Conservation (phyloP, 2,888 invertebrate species). For the Mesorhabditis belari region DNA sequence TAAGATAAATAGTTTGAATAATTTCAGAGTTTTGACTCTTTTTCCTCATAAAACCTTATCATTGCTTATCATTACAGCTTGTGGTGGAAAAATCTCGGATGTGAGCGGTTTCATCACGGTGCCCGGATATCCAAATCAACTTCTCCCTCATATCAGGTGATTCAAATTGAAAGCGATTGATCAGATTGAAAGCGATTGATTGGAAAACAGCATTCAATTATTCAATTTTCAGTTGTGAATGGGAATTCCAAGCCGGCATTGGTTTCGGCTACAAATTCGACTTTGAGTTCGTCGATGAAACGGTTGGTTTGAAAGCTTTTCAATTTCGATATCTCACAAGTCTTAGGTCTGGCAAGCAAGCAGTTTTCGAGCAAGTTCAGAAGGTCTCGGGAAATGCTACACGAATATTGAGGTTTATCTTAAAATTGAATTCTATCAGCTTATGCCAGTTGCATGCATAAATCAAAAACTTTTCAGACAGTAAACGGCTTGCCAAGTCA, state of each 20-base stretch:
- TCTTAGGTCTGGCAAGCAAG: background rate
- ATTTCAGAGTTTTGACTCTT: too few relatives aligned
- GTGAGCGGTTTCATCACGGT: constrained; percentile 26
- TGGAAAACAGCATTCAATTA: background rate
- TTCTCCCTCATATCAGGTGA: constrained; percentile 24
- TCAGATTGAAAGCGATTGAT: too few relatives aligned
- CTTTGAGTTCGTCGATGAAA: constrained; percentile 29
- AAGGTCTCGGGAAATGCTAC: constrained; percentile 9
- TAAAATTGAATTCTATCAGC: background rate
- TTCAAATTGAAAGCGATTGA: too few relatives aligned
- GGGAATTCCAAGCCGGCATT: constrained; percentile 41
- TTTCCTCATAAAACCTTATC: too few relatives aligned
- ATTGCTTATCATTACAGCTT: constrained; percentile 16
- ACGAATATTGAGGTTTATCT: constrained; percentile 15
- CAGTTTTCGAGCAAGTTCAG: background rate
- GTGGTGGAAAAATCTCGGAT: constrained; percentile 41
- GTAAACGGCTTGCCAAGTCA: background rate
- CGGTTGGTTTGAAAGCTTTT: too few relatives aligned
- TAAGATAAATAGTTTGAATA: too few relatives aligned
- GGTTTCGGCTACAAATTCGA: constrained; percentile 35
- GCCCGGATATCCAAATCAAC: constrained; percentile 36
- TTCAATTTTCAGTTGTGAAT: constrained; percentile 20
- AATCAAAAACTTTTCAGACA: constrained; percentile 4
- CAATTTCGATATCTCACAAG: background rate
- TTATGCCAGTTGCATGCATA: background rate